These are phyloP conservation scores for Zoanthus sociatus DNA, from an alignment of 92 coral and sea anemone species.

Conservation along the genomic window DNA sequence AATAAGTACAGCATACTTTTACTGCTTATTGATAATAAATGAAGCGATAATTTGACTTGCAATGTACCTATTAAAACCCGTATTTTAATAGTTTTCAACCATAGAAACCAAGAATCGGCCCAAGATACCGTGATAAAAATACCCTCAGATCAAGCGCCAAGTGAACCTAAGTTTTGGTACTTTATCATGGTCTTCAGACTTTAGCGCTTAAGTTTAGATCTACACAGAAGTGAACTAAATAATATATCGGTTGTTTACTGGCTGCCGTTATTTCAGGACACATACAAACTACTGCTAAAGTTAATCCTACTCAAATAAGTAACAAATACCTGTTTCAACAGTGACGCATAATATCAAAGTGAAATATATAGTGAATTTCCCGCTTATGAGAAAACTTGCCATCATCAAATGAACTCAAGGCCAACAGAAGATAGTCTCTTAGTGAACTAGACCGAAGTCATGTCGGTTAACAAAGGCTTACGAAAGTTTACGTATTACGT, in stretches of 20 bases:
- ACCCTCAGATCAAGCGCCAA: not conserved
- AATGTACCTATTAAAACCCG: not conserved
- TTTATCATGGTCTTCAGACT: too few relatives aligned
- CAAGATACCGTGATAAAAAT: too few relatives aligned
- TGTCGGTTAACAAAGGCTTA: not conserved
- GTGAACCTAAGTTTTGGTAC: not conserved
- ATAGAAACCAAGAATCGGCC: not conserved
- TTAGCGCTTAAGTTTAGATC: too few relatives aligned
- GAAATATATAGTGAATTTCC: not conserved
- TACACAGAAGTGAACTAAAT: not conserved
- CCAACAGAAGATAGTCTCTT: not conserved
- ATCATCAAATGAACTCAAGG: not conserved
- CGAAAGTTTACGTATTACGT: not conserved
- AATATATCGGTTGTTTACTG: not conserved
- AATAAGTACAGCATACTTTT: not conserved
- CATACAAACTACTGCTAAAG: not conserved
- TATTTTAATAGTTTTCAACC: not conserved
- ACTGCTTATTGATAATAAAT: not conserved
- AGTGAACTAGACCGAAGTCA: not conserved
- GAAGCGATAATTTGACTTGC: too few relatives aligned
- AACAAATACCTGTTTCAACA: constrained; percentile 25
- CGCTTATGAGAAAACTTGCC: not conserved
- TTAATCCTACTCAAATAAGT: not conserved
- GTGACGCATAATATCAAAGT: not conserved
- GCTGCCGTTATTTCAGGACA: not conserved